Conservation (phyloP, 2,113 vertebrate species). For the Verasper variegatus region DNA sequence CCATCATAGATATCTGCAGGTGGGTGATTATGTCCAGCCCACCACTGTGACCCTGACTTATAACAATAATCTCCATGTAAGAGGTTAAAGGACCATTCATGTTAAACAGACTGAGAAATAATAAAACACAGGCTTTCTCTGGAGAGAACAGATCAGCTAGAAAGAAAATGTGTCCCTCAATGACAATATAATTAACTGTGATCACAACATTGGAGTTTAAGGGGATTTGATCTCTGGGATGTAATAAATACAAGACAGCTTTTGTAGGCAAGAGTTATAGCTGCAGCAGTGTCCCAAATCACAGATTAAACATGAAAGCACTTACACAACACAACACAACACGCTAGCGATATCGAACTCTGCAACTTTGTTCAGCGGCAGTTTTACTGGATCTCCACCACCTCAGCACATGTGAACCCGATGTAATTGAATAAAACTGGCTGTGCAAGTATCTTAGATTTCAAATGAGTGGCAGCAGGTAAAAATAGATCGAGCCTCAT, state of each 20-base stretch:
- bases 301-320: constrained; percentile 29
- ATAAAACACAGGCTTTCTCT: constrained; percentile 10
- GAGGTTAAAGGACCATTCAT: constrained; percentile 36
- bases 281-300: constrained; percentile 16
- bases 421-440: constrained; percentile 29
- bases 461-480: constrained; percentile 40
- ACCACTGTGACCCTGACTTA: constrained; percentile 39
- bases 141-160: constrained; percentile 25
- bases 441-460: constrained; percentile 30
- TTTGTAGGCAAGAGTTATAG: constrained; percentile 15
- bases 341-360: constrained; percentile 26
- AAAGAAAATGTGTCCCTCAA: constrained; percentile 29
- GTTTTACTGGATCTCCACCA: constrained; percentile 1
- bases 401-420: constrained; percentile 1
- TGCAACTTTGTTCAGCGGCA: constrained; percentile 17
- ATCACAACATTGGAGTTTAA: constrained; percentile 35
- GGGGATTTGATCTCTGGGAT: constrained; percentile 25
- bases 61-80: constrained; percentile 19
- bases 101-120: constrained; percentile 2
- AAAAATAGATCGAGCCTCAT: constrained; percentile 38
- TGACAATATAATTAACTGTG: constrained; percentile 34
- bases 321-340: constrained; percentile 17
- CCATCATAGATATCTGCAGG: constrained; percentile 68
- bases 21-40: constrained; percentile 64
- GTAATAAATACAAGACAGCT: constrained; percentile 17